Evolutionary conservation across 2,888 invertebrate genomes (phyloP), one percentile per base, ranked within the genome.

Genomic region (Ochlodes sylvanus): DNA sequence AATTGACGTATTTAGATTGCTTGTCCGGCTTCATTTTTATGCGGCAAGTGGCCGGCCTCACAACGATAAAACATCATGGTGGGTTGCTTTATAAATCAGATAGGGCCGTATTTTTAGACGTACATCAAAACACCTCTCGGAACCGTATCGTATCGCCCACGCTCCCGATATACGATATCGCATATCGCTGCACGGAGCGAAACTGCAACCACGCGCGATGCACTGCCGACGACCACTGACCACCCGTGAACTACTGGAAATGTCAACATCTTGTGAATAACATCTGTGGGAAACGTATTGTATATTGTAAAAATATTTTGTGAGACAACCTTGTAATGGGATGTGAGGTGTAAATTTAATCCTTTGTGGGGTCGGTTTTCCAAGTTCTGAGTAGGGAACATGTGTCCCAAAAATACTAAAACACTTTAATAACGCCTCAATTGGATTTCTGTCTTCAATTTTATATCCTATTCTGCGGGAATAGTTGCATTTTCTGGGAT

Each of bases 51-150:
- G 21, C 21, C 21, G 52, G 52, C 52, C 17, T 47, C 17, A 2
- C n/a, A n/a, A n/a, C n/a, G 54, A 54, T 55, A 55, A 34, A 55
- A 55, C 34, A 55, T 55, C 55, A 55, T 10, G 32, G 58, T 21
- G 19, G 32, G 47, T 34, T 47, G 61, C 34, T 15, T 32, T 55
- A 61, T 61, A 61, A 50, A 61, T 34, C 21, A 61, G 61, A 61
- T 61, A 62, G 38, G 44, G 17, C 61, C 17, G 34, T 62, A 62
- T 62, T 61, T 50, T 32, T 34, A 61, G 61, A 58, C 58, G 42
- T 50, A 50, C 61, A 63, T 63, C 63, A 55, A 63, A 63, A 63
- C 63, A 55, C 41, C 63, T 63, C 55, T 63, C 17, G 63, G 54
- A 63, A 63, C 14, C n/a, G 50, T 42, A 44, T 54, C n/a, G 50